phyloP scores from a whole-genome alignment of 2,113 vertebrate species.

The Erpornis zantholeuca region DNA sequence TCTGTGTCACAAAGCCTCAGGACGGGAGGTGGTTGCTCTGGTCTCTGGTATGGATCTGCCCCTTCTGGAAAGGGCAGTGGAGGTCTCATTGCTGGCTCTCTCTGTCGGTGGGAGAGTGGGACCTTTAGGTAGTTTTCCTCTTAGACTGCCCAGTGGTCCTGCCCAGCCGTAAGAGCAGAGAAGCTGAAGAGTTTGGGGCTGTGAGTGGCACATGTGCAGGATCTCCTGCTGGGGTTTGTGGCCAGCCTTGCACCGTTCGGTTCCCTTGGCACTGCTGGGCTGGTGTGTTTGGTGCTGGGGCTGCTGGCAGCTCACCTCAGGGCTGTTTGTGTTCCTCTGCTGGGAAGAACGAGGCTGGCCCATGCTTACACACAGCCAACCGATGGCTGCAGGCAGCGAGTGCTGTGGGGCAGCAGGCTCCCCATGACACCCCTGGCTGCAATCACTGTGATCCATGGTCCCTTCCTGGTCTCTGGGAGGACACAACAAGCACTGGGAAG shows the following conservation, averaged over 20 bases:
- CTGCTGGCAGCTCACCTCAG: not conserved
- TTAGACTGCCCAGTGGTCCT: not conserved
- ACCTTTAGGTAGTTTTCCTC: not conserved
- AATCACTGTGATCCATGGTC: rapidly evolving
- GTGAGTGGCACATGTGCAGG: not conserved
- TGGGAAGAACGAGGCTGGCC: not conserved
- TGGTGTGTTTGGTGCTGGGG: rapidly evolving
- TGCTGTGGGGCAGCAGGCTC: not conserved
- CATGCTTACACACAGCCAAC: rapidly evolving
- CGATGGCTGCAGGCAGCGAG: rapidly evolving
- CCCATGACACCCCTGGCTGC: not conserved
- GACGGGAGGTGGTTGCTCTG: not conserved
- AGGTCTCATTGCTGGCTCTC: rapidly evolving
- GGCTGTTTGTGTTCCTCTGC: not conserved
- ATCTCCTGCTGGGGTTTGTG: not conserved
- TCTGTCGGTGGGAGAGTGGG: not conserved
- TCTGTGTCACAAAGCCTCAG: rapidly evolving
- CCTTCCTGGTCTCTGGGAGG: not conserved
- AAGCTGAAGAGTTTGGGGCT: not conserved
- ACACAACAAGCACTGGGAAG: not conserved
- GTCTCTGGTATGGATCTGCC: not conserved
- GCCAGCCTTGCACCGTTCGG: no score
- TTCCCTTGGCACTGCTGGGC: not conserved
- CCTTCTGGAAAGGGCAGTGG: not conserved
- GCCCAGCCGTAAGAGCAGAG: not conserved